Conservation (phyloP, 2,113 vertebrate genomes). For the Lota lota region DNA sequence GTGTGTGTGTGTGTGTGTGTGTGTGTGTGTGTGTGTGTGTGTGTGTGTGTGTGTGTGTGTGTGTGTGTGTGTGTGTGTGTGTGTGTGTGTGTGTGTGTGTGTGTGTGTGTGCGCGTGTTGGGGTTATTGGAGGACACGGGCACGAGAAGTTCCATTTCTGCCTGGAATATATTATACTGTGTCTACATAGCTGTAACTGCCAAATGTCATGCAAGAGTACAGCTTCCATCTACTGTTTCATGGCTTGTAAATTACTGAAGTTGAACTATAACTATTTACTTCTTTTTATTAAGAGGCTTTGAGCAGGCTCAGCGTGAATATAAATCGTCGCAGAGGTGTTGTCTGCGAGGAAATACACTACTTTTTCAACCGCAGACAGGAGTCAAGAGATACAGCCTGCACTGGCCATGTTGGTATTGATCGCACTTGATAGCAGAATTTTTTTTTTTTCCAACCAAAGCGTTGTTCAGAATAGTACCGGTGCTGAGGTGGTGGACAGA, state of each 20-base stretch:
- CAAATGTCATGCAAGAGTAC: slow-evolving; percentile 72
- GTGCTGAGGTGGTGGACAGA: slow-evolving; percentile 74
- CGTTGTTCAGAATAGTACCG: slow-evolving; percentile 79
- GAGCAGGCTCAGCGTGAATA: slow-evolving; percentile 93
- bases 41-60: too few relatives aligned
- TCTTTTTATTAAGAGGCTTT: slow-evolving; percentile 82
- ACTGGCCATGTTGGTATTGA: slow-evolving; percentile 88
- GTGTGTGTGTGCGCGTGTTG: background rate
- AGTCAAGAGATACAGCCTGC: slow-evolving; percentile 77
- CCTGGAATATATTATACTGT: slow-evolving; percentile 68
- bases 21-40: background rate
- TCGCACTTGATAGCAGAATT: slow-evolving; percentile 81
- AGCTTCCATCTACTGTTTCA: slow-evolving; percentile 77
- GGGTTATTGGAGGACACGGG: background rate
- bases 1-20: slow-evolving; percentile 16
- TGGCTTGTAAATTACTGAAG: slow-evolving; percentile 77
- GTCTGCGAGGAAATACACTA: slow-evolving; percentile 80
- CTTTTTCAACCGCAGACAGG: slow-evolving; percentile 77
- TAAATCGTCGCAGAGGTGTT: slow-evolving; percentile 78
- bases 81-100: background rate
- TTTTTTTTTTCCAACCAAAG: slow-evolving; percentile 89
- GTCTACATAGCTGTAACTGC: slow-evolving; percentile 80
- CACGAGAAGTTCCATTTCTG: slow-evolving; percentile 49
- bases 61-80: background rate
- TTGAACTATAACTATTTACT: slow-evolving; percentile 73